Conservation (phyloP, 1,140 invertebrate species). For the Hyles euphorbiae region DNA sequence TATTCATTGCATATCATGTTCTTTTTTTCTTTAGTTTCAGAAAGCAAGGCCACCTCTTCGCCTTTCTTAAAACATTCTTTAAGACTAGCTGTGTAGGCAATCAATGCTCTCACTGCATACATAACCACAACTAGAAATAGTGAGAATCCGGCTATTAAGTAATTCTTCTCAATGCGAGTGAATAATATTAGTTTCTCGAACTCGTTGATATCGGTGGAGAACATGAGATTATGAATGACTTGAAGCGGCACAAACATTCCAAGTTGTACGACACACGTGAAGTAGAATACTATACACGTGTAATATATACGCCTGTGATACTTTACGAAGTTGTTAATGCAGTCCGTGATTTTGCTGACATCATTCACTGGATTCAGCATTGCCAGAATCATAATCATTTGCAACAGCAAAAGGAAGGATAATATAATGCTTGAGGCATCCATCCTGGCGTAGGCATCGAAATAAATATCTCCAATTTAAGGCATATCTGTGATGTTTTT, state of each 20-base stretch:
- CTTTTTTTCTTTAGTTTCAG: constrained; percentile 8
- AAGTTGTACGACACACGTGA: constrained; percentile 37
- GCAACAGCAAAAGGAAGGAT: constrained; percentile 38
- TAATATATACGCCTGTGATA: constrained; percentile 26
- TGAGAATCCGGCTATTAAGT: constrained; percentile 53
- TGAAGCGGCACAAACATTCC: constrained; percentile 51
- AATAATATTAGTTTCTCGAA: constrained; percentile 42
- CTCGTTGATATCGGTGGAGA: constrained; percentile 23
- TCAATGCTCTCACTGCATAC: constrained; percentile 41
- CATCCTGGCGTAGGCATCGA: constrained; percentile 32
- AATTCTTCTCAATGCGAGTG: constrained; percentile 49
- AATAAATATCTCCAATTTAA: neutral
- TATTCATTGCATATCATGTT: constrained; percentile 27
- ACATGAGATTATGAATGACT: constrained; percentile 36
- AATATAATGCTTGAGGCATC: constrained; percentile 42
- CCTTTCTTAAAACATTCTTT: constrained; percentile 15
- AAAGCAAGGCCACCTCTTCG: constrained; percentile 14
- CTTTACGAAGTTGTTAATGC: constrained; percentile 29
- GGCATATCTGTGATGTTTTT: neutral
- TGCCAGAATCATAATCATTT: constrained; percentile 46
- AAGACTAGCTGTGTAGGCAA: constrained; percentile 43
- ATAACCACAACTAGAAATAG: constrained; percentile 48
- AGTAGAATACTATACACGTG: constrained; percentile 32
- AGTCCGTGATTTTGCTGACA: constrained; percentile 33
- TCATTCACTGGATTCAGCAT: constrained; percentile 56